Conservation (phyloP, 1,140 invertebrate genomes). For the Bombus superbus region DNA sequence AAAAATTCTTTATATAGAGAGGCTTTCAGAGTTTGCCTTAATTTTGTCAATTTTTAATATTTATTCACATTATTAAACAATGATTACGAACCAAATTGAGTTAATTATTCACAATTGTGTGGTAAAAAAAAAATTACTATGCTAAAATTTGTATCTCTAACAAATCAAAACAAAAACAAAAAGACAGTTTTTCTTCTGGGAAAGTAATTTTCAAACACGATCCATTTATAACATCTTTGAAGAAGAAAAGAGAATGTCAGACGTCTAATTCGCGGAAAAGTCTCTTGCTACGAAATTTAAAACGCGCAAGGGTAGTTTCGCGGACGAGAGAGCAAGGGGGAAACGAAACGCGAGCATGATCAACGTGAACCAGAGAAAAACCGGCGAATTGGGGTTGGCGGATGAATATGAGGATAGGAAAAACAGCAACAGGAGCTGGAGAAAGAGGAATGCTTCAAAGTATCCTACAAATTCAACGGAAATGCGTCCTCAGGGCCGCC, state of each 20-base stretch:
- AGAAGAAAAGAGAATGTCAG: background rate
- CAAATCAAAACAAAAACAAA: too few relatives aligned
- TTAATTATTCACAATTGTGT: too few relatives aligned
- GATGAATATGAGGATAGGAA: background rate
- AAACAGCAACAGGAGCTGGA: background rate
- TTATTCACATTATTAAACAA: too few relatives aligned
- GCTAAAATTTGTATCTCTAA: too few relatives aligned
- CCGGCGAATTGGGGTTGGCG: background rate
- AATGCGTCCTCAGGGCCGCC: background rate
- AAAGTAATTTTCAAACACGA: too few relatives aligned
- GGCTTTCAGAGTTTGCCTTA: too few relatives aligned
- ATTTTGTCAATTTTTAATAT: too few relatives aligned
- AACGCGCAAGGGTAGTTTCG: too few relatives aligned
- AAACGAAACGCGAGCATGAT: background rate
- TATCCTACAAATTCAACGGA: background rate
- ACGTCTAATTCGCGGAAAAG: background rate
- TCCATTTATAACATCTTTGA: background rate
- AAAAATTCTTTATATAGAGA: too few relatives aligned
- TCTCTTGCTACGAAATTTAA: background rate
- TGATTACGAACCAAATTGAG: too few relatives aligned
- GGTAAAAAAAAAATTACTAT: too few relatives aligned
- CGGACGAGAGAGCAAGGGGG: background rate
- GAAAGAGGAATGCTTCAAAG: background rate
- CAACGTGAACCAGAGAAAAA: background rate
- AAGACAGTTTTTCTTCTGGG: too few relatives aligned